These are phyloP conservation scores for Hylaeus anthracinus DNA, from an alignment of 1,140 invertebrate genomes.

Conservation along the genomic window DNA sequence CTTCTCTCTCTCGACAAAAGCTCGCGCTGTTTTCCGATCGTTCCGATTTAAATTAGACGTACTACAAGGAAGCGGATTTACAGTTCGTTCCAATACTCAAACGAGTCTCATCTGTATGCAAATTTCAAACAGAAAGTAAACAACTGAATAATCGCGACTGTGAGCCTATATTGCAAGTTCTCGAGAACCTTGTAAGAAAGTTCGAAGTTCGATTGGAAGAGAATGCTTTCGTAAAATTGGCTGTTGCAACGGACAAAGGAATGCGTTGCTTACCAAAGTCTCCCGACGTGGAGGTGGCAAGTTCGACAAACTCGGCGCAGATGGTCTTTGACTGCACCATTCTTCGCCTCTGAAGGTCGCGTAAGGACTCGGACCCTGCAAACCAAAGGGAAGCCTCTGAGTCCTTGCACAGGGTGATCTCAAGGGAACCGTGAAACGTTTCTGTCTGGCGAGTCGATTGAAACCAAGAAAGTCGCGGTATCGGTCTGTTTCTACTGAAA, in stretches of 20 bases:
- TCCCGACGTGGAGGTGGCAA: constrained; percentile 50
- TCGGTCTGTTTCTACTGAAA: too few relatives aligned
- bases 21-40: background rate
- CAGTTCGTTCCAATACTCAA: background rate
- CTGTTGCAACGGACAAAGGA: background rate
- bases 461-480: too few relatives aligned
- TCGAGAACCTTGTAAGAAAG: too few relatives aligned
- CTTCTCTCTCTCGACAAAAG: background rate
- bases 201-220: too few relatives aligned
- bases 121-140: too few relatives aligned
- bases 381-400: background rate
- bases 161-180: too few relatives aligned
- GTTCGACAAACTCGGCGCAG: constrained; percentile 56
- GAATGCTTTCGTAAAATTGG: too few relatives aligned
- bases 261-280: constrained; percentile 57
- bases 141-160: too few relatives aligned
- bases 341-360: constrained; percentile 57
- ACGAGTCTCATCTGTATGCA: too few relatives aligned
- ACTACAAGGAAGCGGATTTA: background rate
- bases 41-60: constrained; percentile 3
- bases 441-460: too few relatives aligned
- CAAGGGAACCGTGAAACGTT: too few relatives aligned
- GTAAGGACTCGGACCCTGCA: constrained; percentile 52
- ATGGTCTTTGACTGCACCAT: constrained; percentile 60
- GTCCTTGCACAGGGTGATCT: too few relatives aligned